Base-by-base conservation (phyloP, 2,888 invertebrate genomes). In the Caenorhabditis wallacei region DNA sequence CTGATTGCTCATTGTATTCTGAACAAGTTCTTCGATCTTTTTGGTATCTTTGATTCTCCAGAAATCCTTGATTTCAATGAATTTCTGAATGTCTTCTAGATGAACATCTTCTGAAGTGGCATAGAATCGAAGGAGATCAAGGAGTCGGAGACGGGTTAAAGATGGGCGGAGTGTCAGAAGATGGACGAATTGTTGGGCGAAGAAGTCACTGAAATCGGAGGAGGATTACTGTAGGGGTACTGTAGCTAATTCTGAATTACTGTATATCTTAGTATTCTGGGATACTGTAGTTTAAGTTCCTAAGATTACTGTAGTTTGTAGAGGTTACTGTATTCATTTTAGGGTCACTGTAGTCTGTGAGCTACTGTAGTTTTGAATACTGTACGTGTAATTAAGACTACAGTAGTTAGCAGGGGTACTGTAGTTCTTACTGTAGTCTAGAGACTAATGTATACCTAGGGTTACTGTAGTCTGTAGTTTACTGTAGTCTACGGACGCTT, bases 101-200 rank as follows among this genome's bases (percentile, higher is more conserved):
- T n/a, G 26, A n/a, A 24, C 1, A 43, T 80, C 81, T 30, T 71
- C 72, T 5, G 78, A 68, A 0, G 20, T 69, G 11, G 79, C 57
- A 48, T 85, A 87, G 43, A 22, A 18, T n/a, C 84, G 78, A 0
- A 88, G 72, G 18, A 85, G 59, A 0, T 88, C 88, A 48, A 88
- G 69, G 40, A 84, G 80, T 0, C 76, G 66, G 4, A 88, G 82
- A 7, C 82, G 80, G 4, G 88, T 88, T 24, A 88, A 71, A 68
- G 70, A 54, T 13, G 51, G 53, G 22, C 53, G 69, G 22, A 80
- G 35, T 4, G 46, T 11, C 22, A 88, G 48, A 4, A 86, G 30
- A 18, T 43, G 68, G 37, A 66, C 57, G 71, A 87, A 85, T 76
- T 87, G 79, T 8, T 26, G 20, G 18, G 72, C 74, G 64, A 85